Evolutionary conservation across 2,888 invertebrate species (phyloP), one percentile per base, ranked within the genome.

Genomic region (Drosophila phalerata): DNA sequence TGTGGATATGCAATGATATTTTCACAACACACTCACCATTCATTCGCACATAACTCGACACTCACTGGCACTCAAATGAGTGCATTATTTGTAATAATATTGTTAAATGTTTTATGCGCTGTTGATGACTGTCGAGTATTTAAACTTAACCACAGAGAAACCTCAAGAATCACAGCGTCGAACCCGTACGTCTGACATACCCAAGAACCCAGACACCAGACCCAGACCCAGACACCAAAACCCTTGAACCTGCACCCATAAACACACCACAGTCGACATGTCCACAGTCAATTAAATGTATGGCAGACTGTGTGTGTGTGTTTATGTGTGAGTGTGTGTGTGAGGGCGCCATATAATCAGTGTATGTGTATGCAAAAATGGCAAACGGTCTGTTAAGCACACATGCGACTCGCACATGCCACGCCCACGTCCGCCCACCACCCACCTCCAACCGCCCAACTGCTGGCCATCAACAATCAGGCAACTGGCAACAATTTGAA

Each of bases 311-410:
- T 62, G 40, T 62, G 34, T 32, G 45, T 45, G 62, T 57, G 66
- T n/a, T n/a, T n/a, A n/a, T 71, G 58, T 69, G 63, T 65, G 72
- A 65, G 66, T 60, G 49, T 61, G 49, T 71, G 67, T 66, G 72
- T 60, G 69, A 45, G 81, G 76, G 71, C 53, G 73, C 51, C 81
- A 73, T 80, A 80, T 87, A 82, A 87, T 87, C 88, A 78, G 80
- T 77, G 79, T 70, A 77, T 70, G 71, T 78, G 64, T 66, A 89
- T 89, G 89, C 82, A 90, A 89, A 89, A 89, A 89, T 88, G 89
- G 84, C 90, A 82, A 84, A 85, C 86, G 88, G 88, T 88, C 90
- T 88, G 88, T 89, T 89, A 86, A 90, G 74, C 89, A 90, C 87
- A 85, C 84, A 84, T 84, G 88, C 72, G 88, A 70, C 37, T 22